These are phyloP conservation scores for Halesus radiatus DNA, from an alignment of 1,140 invertebrate genomes.

Conservation along the genomic window DNA sequence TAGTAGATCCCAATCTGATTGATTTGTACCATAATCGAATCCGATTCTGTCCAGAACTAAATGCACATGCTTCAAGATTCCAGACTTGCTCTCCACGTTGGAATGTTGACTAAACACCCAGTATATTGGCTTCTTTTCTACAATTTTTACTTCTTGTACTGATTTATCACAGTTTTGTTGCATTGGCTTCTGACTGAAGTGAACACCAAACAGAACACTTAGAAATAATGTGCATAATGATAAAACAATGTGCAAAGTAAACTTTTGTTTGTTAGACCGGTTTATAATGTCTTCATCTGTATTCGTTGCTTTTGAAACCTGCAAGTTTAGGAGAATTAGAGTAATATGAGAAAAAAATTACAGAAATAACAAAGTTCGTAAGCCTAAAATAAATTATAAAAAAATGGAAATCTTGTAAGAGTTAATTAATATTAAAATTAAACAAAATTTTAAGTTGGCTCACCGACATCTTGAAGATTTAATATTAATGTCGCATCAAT, in stretches of 20 bases:
- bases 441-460: background rate
- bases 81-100: constrained; percentile 69
- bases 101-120: constrained; percentile 71
- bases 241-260: constrained; percentile 29
- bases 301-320: constrained; percentile 27
- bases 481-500: background rate
- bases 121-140: constrained; percentile 62
- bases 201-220: constrained; percentile 36
- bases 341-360: background rate
- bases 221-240: constrained; percentile 41
- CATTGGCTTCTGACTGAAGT: constrained; percentile 26
- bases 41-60: constrained; percentile 81
- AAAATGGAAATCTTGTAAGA: too few relatives aligned
- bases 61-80: constrained; percentile 85
- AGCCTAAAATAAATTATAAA: too few relatives aligned
- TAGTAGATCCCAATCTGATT: constrained; percentile 85
- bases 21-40: constrained; percentile 74
- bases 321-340: background rate
- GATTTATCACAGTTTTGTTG: constrained; percentile 20
- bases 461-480: constrained; percentile 15
- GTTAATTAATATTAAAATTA: background rate
- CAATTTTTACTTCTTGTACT: constrained; percentile 17
- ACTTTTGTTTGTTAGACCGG: background rate
- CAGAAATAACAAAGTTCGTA: background rate
- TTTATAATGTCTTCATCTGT: background rate